phyloP scores from a whole-genome alignment of 2,888 invertebrate genomes.

The Lissocephala sabroskyi region DNA sequence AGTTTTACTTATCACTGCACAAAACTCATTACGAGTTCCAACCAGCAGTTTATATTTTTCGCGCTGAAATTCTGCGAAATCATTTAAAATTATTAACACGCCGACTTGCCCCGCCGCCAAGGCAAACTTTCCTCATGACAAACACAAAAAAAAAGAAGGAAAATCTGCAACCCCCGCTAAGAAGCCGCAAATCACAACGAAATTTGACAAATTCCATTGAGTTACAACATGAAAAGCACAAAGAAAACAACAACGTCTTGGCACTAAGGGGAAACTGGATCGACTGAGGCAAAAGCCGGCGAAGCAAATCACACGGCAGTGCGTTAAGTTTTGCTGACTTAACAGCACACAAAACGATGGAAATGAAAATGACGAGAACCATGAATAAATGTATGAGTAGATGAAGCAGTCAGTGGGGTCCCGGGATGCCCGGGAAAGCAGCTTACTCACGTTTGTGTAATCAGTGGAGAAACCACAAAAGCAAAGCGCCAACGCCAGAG shows the following conservation, averaged over 20 bases:
- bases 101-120: neutral
- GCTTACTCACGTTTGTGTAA: conserved; percentile 68
- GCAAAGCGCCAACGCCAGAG: conserved; percentile 21
- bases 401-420: conserved; percentile 32
- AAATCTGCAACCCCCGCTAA: conserved; percentile 30
- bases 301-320: conserved; percentile 47
- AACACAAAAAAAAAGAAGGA: conserved; percentile 3
- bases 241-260: neutral
- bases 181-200: conserved; percentile 34
- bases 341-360: conserved; percentile 63
- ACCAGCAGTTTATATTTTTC: too few species aligned
- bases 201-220: conserved; percentile 30
- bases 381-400: conserved; percentile 57
- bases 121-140: conserved; percentile 24
- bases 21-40: too few species aligned
- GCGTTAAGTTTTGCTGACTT: conserved; percentile 62
- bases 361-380: conserved; percentile 46
- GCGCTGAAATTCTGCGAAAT: conserved; percentile 45
- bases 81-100: conserved; percentile 51
- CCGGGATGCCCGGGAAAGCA: conserved; percentile 58
- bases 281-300: neutral
- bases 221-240: conserved; percentile 19
- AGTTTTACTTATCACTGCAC: too few species aligned
- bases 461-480: conserved; percentile 53
- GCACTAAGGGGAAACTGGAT: conserved; percentile 11